These are phyloP conservation scores for Campaea margaritaria DNA, from an alignment of 2,888 invertebrate species.

Conservation along the genomic window DNA sequence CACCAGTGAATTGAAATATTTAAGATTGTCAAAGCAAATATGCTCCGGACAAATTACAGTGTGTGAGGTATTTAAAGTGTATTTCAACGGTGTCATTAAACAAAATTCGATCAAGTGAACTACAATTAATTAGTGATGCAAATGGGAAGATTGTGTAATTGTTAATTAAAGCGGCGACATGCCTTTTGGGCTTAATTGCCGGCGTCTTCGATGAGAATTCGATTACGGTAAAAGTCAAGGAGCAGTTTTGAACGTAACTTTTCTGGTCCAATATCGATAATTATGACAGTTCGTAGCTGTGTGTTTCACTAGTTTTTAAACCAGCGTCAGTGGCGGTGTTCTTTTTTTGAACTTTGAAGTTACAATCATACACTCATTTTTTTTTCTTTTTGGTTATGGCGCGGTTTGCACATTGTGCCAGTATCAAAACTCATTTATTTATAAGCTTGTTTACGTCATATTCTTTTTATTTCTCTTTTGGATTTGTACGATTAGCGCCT, in stretches of 20 bases:
- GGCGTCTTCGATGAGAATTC: constrained; percentile 15
- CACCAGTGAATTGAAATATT: constrained; percentile 19
- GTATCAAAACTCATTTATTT: no score
- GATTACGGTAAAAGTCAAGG: constrained; percentile 31
- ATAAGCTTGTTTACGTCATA: no score
- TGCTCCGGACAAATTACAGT: constrained; percentile 29
- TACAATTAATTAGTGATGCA: constrained; percentile 31
- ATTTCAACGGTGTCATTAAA: constrained; percentile 32
- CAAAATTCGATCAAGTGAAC: constrained; percentile 35
- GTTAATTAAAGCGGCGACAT: constrained; percentile 14
- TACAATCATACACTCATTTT: no score
- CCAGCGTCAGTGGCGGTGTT: neutral
- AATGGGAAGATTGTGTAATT: constrained; percentile 26
- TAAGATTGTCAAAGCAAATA: constrained; percentile 31
- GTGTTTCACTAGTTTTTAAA: neutral
- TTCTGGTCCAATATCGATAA: constrained; percentile 11
- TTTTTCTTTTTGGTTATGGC: no score
- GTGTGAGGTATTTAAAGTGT: constrained; percentile 36
- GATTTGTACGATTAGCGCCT: no score
- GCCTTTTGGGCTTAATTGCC: constrained; percentile 19
- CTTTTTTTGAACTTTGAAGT: no score
- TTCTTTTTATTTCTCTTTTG: no score
- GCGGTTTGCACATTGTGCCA: no score
- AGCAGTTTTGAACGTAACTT: constrained; percentile 1
- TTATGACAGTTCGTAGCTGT: constrained; percentile 11